These are phyloP conservation scores for Bombyx mandarina DNA, from an alignment of 1,140 invertebrate species.

Conservation along the genomic window DNA sequence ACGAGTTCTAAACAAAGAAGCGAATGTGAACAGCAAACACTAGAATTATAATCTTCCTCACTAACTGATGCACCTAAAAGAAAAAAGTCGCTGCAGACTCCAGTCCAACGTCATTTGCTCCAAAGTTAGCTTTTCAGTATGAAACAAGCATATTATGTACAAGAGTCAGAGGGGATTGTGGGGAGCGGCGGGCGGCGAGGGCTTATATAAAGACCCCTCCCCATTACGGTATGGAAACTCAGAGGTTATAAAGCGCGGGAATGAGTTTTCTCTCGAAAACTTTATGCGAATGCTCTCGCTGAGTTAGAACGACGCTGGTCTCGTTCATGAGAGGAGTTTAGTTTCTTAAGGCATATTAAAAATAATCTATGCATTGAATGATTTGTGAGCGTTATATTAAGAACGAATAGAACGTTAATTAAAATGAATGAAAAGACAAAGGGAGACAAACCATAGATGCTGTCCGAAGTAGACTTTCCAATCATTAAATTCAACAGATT, in stretches of 20 bases:
- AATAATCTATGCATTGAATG: too few relatives aligned
- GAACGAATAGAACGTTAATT: too few relatives aligned
- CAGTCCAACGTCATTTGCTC: too few relatives aligned
- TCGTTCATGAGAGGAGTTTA: too few relatives aligned
- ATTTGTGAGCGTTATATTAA: too few relatives aligned
- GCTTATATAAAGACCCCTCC: slow-evolving; percentile 27
- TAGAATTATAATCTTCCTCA: too few relatives aligned
- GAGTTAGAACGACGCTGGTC: slow-evolving; percentile 1
- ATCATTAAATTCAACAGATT: too few relatives aligned
- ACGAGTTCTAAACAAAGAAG: neutral
- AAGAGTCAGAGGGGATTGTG: slow-evolving; percentile 6
- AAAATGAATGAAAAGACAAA: too few relatives aligned
- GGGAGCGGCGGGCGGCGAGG: slow-evolving; percentile 16
- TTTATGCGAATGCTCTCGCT: slow-evolving; percentile 20
- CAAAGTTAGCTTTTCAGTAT: too few relatives aligned
- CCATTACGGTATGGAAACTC: slow-evolving; percentile 33
- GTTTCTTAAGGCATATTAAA: too few relatives aligned
- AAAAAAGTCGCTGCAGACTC: slow-evolving; percentile 10
- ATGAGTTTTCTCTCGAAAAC: slow-evolving; percentile 60
- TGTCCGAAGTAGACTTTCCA: too few relatives aligned
- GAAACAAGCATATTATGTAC: slow-evolving; percentile 46
- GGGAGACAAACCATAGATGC: too few relatives aligned
- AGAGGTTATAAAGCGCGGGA: slow-evolving; percentile 52
- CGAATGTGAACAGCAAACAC: neutral
- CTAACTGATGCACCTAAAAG: neutral